Conservation (phyloP, 2,797 vertebrate species). For the Neoniphon sammara region DNA sequence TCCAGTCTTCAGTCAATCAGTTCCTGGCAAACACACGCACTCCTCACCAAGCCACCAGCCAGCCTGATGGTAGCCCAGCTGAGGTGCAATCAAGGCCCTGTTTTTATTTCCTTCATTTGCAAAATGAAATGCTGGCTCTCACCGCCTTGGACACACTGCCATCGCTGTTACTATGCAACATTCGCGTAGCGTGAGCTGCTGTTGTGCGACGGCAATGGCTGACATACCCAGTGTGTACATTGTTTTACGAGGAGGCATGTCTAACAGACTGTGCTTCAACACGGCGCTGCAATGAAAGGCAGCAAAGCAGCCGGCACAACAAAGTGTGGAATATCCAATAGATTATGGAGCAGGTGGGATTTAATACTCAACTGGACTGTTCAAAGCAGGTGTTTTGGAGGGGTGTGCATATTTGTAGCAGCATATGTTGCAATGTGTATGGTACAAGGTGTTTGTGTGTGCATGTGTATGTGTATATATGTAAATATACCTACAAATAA, state of each 20-base stretch:
- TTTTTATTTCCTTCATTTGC: not conserved
- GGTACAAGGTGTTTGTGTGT: conserved; percentile 19
- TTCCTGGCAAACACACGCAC: not conserved
- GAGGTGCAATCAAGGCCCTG: conserved; percentile 1
- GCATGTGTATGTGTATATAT: conserved; percentile 22
- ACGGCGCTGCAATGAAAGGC: conserved; percentile 37
- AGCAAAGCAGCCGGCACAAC: conserved; percentile 39
- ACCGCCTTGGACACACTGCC: not conserved
- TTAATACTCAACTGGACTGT: conserved; percentile 57
- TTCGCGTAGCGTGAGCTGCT: not conserved
- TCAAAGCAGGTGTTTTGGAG: conserved; percentile 60
- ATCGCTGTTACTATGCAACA: not conserved
- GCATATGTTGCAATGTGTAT: conserved; percentile 28
- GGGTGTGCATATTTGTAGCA: conserved; percentile 46
- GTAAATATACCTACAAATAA: not conserved
- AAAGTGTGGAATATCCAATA: conserved; percentile 56
- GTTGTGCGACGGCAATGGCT: not conserved
- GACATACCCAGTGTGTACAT: not conserved
- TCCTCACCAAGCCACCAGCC: not conserved
- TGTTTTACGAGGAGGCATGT: conserved; percentile 4
- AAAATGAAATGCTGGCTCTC: not conserved
- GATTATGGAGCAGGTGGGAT: conserved; percentile 65
- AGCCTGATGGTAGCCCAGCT: too few species aligned
- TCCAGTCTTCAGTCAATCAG: too few species aligned
- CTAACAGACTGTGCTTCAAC: conserved; percentile 9